These are phyloP conservation scores for Psittacara wagleri DNA, from an alignment of 2,113 vertebrate genomes.

Conservation along the genomic window DNA sequence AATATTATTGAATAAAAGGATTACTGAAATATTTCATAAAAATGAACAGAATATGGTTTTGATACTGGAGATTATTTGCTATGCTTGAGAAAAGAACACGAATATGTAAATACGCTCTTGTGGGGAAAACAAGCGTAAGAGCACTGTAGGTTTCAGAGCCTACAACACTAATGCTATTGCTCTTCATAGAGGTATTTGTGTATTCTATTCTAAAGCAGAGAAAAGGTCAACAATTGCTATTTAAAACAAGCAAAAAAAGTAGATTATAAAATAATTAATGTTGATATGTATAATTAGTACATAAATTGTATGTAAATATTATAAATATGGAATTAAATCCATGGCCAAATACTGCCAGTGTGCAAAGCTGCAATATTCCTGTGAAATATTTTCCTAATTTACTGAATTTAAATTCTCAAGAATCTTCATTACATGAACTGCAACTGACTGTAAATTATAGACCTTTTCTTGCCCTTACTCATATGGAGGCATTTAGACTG, in stretches of 20 bases:
- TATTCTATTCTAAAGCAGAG: not conserved
- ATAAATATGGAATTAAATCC: not conserved
- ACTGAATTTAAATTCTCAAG: not conserved
- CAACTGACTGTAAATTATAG: not conserved
- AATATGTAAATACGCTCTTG: rapidly evolving
- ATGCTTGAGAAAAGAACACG: not conserved
- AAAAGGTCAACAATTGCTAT: not conserved
- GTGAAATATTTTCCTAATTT: not conserved
- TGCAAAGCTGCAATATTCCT: not conserved
- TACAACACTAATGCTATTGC: not conserved
- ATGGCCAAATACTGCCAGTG: not conserved
- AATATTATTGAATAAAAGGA: not conserved
- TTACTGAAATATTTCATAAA: not conserved
- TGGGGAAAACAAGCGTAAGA: not conserved
- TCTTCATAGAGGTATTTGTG: not conserved
- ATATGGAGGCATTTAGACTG: not conserved
- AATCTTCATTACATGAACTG: not conserved
- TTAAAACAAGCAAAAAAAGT: not conserved
- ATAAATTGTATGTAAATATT: not conserved
- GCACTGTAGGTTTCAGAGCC: not conserved
- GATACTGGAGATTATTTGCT: not conserved
- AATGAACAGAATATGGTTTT: not conserved
- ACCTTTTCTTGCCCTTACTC: not conserved
- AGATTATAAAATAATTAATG: not conserved
- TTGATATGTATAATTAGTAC: not conserved